Conservation (phyloP, 2,888 invertebrate genomes). For the Ichneumon xanthorius region DNA sequence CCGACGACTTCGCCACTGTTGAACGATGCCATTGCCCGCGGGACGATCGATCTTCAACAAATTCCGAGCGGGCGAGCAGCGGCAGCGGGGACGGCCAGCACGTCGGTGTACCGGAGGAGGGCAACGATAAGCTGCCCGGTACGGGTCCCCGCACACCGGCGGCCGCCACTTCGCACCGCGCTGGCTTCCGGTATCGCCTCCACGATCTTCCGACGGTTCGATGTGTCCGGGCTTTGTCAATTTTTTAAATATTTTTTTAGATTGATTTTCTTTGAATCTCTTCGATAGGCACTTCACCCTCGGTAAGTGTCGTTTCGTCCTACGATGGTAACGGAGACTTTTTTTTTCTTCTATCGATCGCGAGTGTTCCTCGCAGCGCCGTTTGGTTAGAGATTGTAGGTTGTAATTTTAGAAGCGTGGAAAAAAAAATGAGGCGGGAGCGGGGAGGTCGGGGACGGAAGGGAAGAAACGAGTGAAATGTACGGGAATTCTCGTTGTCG, state of each 20-base stretch:
- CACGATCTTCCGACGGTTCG: not conserved
- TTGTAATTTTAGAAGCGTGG: not conserved
- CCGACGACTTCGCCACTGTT: slow-evolving; percentile 49
- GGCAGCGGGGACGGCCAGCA: slow-evolving; percentile 2
- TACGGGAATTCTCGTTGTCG: slow-evolving; percentile 13
- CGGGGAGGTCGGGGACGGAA: not conserved
- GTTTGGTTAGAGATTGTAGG: not conserved
- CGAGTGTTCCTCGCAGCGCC: not conserved
- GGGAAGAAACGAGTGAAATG: not conserved
- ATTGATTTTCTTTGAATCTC: too few species aligned
- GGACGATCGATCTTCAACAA: slow-evolving; percentile 63
- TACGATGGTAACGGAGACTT: not conserved
- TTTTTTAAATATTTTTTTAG: not conserved
- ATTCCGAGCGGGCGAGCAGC: slow-evolving; percentile 37
- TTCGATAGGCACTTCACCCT: not conserved
- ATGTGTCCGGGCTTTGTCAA: not conserved
- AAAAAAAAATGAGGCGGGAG: not conserved
- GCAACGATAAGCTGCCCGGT: slow-evolving; percentile 7
- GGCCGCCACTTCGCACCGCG: not conserved
- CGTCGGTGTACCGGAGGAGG: not conserved
- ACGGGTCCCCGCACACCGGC: not conserved
- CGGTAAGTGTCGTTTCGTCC: not conserved
- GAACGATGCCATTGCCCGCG: slow-evolving; percentile 65
- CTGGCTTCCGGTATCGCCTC: slow-evolving; percentile 21
- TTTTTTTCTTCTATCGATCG: not conserved